phyloP scores from a whole-genome alignment of 2,113 vertebrate species.

The Blennius ocellaris region DNA sequence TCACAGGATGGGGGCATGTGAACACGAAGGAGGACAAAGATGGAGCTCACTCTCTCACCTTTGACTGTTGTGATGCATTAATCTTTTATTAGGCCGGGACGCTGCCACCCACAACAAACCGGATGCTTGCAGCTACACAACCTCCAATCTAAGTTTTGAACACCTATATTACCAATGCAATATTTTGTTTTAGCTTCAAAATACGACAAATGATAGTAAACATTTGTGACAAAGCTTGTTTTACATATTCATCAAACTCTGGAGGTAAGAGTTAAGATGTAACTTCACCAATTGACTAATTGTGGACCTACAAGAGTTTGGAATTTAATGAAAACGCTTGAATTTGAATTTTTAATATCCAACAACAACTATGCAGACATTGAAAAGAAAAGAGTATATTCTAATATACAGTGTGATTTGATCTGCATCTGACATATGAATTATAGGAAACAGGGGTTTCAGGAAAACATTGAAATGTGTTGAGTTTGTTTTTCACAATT shows the following conservation, averaged over 20 bases:
- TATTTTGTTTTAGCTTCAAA: neutral
- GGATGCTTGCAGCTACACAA: neutral
- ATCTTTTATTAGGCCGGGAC: constrained; percentile 34
- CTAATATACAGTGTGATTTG: no score
- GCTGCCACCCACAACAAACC: constrained; percentile 12
- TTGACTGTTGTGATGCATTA: constrained; percentile 51
- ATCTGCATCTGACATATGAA: no score
- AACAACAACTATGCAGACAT: no score
- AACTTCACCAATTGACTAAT: neutral
- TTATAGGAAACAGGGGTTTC: no score
- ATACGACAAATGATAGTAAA: neutral
- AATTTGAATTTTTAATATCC: no score
- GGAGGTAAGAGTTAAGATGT: neutral
- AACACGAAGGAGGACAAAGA: constrained; percentile 52
- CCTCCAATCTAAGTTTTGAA: neutral
- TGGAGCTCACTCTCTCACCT: constrained; percentile 52
- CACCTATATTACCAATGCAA: neutral
- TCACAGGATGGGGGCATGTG: constrained; percentile 64
- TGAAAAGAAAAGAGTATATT: no score
- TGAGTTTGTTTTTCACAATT: no score
- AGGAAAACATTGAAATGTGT: no score
- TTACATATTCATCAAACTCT: neutral
- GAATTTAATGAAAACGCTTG: no score
- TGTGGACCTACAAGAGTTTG: no score
- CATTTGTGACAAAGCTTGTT: neutral